Evolutionary conservation across 1,140 invertebrate species (phyloP), one percentile per base, ranked within the genome.

Genomic region (Trichonephila inaurata): DNA sequence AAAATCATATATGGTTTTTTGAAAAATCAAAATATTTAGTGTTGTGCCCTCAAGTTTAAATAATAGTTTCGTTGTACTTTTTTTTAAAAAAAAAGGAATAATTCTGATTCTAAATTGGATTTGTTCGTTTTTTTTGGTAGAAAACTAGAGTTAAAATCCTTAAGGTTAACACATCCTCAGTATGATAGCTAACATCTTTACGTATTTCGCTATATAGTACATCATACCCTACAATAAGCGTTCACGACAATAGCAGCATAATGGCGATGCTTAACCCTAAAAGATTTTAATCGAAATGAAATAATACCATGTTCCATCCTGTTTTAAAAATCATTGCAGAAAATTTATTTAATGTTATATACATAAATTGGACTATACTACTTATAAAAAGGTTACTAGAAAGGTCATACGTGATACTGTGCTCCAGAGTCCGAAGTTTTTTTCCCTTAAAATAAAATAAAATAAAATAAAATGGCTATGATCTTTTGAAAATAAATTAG

Each of bases 321-420:
- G 14, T 61, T 58, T 85, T 85, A 85, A 85, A 85, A 85, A 51
- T 85, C 40, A 61, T 85, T 40, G 69, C 69, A 40, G 61, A 64
- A 40, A 88, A 64, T 88, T 66, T 88, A n/a, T 66, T 24, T 33
- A 88, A 88, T 88, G 19, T 40, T 88, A 88, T 88, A 66, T 66
- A 88, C 86, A 88, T 64, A 88, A 28, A 88, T 66, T 66, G 24
- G 51, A 64, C 24, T 88, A 66, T 66, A 64, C 86, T 88, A 88
- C 33, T 88, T 66, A 24, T 66, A 88, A 66, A 88, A 88, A 88
- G 61, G 62, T 18, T 88, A 40, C 86, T 88, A 88, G 33, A 60
- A 58, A 28, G 62, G 60, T 88, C 19, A 88, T 40, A 88, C 33
- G 64, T 40, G 44, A 8, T 33, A 64, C 51, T 87, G 60, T 18